A percentile compares a stretch with the other conserved stretches of the same genome.
phyloP scores from a whole-genome alignment of 2,797 vertebrate species.

The Myotis daubentonii region DNA sequence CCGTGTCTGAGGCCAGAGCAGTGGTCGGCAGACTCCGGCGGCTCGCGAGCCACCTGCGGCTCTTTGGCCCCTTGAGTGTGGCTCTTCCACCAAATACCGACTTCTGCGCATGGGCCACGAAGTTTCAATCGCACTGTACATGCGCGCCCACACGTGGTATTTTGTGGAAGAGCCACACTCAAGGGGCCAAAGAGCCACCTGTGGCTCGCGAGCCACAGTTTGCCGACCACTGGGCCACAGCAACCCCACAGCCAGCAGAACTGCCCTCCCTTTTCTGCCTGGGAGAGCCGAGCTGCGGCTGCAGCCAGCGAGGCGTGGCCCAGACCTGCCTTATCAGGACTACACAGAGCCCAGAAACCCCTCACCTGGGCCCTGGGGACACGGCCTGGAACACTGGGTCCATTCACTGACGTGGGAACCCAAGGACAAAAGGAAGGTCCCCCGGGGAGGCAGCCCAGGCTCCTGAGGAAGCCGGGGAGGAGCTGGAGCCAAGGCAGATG shows the following conservation, averaged over 20 bases:
- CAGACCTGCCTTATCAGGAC: conserved; percentile 62
- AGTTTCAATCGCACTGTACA: no score
- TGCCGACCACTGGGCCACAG: background rate
- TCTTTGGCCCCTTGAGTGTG: no score
- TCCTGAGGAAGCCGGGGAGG: background rate
- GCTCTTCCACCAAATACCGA: no score
- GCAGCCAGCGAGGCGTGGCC: conserved; percentile 12
- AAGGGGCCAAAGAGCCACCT: no score
- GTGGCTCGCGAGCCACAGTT: no score
- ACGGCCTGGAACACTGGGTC: conserved; percentile 7
- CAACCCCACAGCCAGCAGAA: background rate
- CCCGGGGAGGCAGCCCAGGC: background rate
- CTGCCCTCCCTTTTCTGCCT: background rate
- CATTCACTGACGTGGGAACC: background rate
- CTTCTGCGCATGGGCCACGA: no score
- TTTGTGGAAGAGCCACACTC: no score
- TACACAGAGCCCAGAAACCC: background rate
- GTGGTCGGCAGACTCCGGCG: no score
- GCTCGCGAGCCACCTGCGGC: no score
- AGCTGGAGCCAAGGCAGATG: background rate
- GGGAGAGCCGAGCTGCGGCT: background rate
- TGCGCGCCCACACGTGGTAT: no score
- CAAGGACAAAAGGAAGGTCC: background rate
- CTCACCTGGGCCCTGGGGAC: background rate
- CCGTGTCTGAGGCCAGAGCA: background rate